These are phyloP conservation scores for Leucophenga montana DNA, from an alignment of 2,888 invertebrate species.

Conservation along the genomic window DNA sequence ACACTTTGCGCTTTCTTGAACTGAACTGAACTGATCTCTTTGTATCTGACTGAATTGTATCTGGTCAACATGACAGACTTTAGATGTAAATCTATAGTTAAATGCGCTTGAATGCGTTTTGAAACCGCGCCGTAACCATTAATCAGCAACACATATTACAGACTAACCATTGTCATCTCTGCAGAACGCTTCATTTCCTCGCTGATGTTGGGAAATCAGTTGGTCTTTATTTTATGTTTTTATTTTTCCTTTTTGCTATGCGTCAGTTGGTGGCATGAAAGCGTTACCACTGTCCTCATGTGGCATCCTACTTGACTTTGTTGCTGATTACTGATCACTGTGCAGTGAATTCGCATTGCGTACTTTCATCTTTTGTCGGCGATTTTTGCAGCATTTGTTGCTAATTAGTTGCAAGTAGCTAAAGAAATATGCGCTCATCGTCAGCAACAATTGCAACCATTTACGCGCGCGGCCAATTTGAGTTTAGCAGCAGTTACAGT, in stretches of 20 bases:
- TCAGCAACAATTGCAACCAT: slow-evolving; percentile 53
- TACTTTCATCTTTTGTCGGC: slow-evolving; percentile 1
- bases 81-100: neutral
- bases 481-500: neutral
- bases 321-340: too few relatives aligned
- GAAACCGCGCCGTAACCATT: too few relatives aligned
- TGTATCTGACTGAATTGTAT: neutral
- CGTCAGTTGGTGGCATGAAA: neutral
- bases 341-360: neutral
- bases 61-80: neutral
- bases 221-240: slow-evolving; percentile 22
- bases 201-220: too few relatives aligned
- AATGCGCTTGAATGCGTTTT: slow-evolving; percentile 26
- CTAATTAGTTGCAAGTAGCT: slow-evolving; percentile 51
- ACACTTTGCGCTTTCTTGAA: slow-evolving; percentile 4
- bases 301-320: too few relatives aligned
- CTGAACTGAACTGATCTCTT: too few relatives aligned
- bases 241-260: slow-evolving; percentile 19
- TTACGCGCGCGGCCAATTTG: slow-evolving; percentile 28
- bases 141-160: too few relatives aligned
- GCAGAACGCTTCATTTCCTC: slow-evolving; percentile 9
- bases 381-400: slow-evolving; percentile 37
- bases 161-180: neutral
- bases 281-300: neutral
- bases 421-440: slow-evolving; percentile 17